phyloP scores from a whole-genome alignment of 2,797 vertebrate species.

The Clarias pachynema region DNA sequence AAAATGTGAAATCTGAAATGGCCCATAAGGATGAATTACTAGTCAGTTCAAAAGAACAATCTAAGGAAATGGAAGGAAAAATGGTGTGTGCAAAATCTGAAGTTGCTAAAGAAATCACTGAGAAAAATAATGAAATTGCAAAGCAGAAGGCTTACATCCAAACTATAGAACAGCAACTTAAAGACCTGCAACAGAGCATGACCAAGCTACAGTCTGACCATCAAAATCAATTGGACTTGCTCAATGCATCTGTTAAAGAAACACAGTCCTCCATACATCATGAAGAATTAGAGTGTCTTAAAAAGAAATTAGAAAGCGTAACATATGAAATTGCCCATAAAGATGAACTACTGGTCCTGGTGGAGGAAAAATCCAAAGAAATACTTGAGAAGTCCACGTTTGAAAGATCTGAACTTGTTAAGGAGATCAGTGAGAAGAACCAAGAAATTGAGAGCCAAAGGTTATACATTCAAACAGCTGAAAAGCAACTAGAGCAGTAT shows the following conservation, averaged over 20 bases:
- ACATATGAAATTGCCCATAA: slow-evolving; percentile 58
- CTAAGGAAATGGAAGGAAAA: slow-evolving; percentile 63
- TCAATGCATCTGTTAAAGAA: slow-evolving; percentile 55
- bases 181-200: slow-evolving; percentile 54
- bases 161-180: slow-evolving; percentile 43
- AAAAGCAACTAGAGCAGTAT: slow-evolving; percentile 52
- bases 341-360: slow-evolving; percentile 58
- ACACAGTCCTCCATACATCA: background rate
- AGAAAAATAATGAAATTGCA: slow-evolving; percentile 55
- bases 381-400: slow-evolving; percentile 61
- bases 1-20: slow-evolving; percentile 54
- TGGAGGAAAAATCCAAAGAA: slow-evolving; percentile 58
- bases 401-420: slow-evolving; percentile 60
- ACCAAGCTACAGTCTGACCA: slow-evolving; percentile 57
- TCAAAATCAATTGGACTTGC: slow-evolving; percentile 59
- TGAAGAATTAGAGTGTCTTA: slow-evolving; percentile 53
- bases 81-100: slow-evolving; percentile 59
- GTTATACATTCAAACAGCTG: background rate
- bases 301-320: slow-evolving; percentile 54
- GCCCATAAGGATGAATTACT: slow-evolving; percentile 64
- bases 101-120: slow-evolving; percentile 58
- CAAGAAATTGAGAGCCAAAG: slow-evolving; percentile 43
- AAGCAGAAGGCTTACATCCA: slow-evolving; percentile 18
- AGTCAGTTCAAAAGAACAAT: slow-evolving; percentile 48
- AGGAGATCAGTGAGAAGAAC: slow-evolving; percentile 60